Base-by-base conservation (phyloP, 2,888 invertebrate species). In the Diabrotica balteata region DNA sequence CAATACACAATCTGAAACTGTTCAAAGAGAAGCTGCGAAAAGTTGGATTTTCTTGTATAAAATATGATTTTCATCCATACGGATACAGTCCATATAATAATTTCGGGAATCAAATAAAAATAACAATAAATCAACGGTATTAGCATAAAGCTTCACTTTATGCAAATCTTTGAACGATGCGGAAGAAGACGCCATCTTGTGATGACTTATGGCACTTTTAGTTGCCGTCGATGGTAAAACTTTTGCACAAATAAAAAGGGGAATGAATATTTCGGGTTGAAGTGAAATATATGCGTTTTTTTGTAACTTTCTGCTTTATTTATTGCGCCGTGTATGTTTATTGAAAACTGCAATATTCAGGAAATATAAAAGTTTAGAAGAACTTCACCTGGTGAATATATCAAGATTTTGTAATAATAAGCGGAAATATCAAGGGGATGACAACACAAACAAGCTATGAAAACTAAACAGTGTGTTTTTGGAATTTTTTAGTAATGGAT, bases 21-120 rank as follows among this genome's bases (percentile, higher is more conserved):
- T 74, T 22, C 57, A 63, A 50, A 11, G 42, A n/a, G 32, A 57
- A 76, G 77, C 74, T 72, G 72, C 62, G 78, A 78, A 79, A 78
- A 78, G 74, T 78, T 73, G 72, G 78, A 80, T 75, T 76, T 75
- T 73, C 72, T 76, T 76, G 77, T 79, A 82, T 83, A 83, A 84
- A 84, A 84, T 84, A 84, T 84, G 84, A 84, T 84, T 84, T 84
- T 80, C 81, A 84, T 84, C 84, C 84, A 84, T 84, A 84, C 84
- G 84, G 84, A 84, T 84, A 84, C 84, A 84, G 84, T 84, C 84
- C 84, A 83, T 84, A 84, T 84, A 84, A 84, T 84, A 84, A 84
- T 84, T 84, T 78, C 83, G 82, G 78, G 84, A 84, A 84, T 84
- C 84, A 83, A 84, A 84, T 84, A 84, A 84, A 84, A 84, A 84